Evolutionary conservation across 1,140 invertebrate genomes (phyloP).

Genomic region (Palaemon carinicauda): DNA sequence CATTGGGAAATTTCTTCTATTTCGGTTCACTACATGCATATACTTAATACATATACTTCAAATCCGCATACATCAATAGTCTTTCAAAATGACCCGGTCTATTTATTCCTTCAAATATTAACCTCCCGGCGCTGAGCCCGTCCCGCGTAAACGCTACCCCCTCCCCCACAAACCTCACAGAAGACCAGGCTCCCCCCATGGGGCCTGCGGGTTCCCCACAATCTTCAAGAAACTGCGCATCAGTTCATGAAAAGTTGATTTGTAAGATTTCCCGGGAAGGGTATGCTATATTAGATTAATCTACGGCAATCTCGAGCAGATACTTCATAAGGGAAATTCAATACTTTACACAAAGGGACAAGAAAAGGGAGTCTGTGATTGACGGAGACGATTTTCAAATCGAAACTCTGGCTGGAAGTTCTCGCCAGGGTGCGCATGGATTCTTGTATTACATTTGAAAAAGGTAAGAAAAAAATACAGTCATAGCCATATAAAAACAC

Average conservation of each 20-base stretch:
- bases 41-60: not conserved
- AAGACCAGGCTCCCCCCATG: not conserved
- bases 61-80: too few relatives aligned
- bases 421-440: too few relatives aligned
- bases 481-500: not conserved
- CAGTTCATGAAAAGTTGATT: not conserved
- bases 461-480: too few relatives aligned
- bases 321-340: not conserved
- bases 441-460: too few relatives aligned
- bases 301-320: too few relatives aligned
- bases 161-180: not conserved
- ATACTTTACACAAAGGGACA: not conserved
- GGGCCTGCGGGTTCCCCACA: slow-evolving; percentile 13
- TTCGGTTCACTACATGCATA: not conserved
- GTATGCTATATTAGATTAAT: too few relatives aligned
- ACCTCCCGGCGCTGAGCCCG: not conserved
- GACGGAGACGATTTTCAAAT: not conserved
- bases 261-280: too few relatives aligned
- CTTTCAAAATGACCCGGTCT: too few relatives aligned
- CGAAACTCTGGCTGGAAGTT: too few relatives aligned
- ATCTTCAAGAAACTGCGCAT: not conserved
- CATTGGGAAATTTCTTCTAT: too few relatives aligned
- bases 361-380: not conserved
- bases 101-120: not conserved
- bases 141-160: not conserved